Conservation (phyloP, 2,797 vertebrate genomes). For the Poliocrania exsul region DNA sequence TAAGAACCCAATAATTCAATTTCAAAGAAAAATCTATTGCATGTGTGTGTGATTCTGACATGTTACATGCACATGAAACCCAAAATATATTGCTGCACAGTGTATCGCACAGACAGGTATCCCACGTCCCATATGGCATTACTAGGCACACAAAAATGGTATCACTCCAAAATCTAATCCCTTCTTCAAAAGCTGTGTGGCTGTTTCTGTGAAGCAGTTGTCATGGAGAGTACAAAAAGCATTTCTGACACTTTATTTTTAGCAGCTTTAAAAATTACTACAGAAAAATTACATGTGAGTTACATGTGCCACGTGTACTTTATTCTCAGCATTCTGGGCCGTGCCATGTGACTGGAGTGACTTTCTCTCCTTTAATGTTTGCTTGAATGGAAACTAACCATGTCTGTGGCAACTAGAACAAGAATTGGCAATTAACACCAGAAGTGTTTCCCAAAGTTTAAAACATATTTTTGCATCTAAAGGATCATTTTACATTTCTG, state of each 20-base stretch:
- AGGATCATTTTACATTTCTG: neutral
- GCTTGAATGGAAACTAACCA: neutral
- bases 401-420: neutral
- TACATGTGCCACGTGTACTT: neutral
- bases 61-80: neutral
- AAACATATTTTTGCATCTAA: neutral
- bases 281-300: slow-evolving; percentile 1
- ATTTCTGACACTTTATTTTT: slow-evolving; percentile 42
- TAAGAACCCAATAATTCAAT: neutral
- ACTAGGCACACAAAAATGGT: neutral
- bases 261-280: slow-evolving; percentile 57
- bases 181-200: slow-evolving; percentile 18
- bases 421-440: neutral
- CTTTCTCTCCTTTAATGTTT: neutral
- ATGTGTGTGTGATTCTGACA: neutral
- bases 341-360: neutral
- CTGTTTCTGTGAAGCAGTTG: neutral
- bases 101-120: neutral
- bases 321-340: neutral
- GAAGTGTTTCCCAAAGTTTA: neutral
- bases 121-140: neutral
- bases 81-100: neutral
- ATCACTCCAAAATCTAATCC: neutral
- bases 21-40: slow-evolving; percentile 26
- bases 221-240: slow-evolving; percentile 45